Conservation (phyloP, 2,113 vertebrate species). For the Istiophorus platypterus region DNA sequence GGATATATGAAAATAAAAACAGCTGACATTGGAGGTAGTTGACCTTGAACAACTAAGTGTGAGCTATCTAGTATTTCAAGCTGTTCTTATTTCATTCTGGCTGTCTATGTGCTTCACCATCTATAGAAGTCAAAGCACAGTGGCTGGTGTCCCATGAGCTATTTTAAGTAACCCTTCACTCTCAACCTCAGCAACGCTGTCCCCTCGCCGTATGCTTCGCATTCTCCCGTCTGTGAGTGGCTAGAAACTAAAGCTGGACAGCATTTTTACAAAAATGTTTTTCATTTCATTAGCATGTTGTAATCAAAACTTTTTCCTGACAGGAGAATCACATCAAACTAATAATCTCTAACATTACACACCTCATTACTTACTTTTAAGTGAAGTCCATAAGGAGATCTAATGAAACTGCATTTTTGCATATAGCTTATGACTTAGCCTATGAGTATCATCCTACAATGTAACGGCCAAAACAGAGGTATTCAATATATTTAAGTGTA, state of each 20-base stretch:
- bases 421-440: background rate
- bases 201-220: slow-evolving; percentile 81
- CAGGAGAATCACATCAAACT: background rate
- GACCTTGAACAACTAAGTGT: slow-evolving; percentile 91
- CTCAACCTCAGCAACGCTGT: slow-evolving; percentile 59
- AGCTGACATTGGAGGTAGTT: slow-evolving; percentile 90
- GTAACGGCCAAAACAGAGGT: background rate
- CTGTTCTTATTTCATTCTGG: slow-evolving; percentile 90
- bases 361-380: background rate
- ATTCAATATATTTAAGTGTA: background rate
- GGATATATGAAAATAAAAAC: slow-evolving; percentile 73
- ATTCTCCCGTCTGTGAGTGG: slow-evolving; percentile 83
- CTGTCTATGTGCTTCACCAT: slow-evolving; percentile 93
- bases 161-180: slow-evolving; percentile 90
- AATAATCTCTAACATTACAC: background rate
- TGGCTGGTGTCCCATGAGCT: slow-evolving; percentile 87
- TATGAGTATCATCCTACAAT: background rate
- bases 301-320: background rate
- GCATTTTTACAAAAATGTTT: slow-evolving; percentile 43
- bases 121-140: slow-evolving; percentile 94
- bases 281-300: background rate
- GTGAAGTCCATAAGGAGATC: background rate
- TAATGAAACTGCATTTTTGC: background rate
- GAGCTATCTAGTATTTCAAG: slow-evolving; percentile 90
- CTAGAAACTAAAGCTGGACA: slow-evolving; percentile 82